Evolutionary conservation across 2,888 invertebrate species (phyloP).

Genomic region (Parnassius mnemosyne): DNA sequence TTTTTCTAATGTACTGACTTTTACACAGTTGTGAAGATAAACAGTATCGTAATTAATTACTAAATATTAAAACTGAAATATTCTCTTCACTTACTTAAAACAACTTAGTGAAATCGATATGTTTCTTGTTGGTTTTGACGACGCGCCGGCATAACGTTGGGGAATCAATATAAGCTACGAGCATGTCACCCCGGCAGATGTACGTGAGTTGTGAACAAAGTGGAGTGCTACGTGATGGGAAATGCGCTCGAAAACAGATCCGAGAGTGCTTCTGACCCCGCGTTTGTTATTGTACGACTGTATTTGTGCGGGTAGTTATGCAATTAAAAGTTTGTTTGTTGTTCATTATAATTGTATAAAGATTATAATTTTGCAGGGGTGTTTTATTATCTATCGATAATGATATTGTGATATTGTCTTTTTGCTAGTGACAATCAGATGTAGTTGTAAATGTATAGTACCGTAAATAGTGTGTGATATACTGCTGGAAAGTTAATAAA

Average conservation of each 20-base stretch:
- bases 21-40: too few species aligned
- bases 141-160: constrained; percentile 2
- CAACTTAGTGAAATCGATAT: constrained; percentile 12
- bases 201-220: constrained; percentile 21
- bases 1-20: too few species aligned
- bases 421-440: too few species aligned
- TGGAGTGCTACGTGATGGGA: constrained; percentile 9
- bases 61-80: too few species aligned
- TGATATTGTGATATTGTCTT: too few species aligned
- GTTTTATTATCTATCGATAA: too few species aligned
- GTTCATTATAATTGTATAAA: too few species aligned
- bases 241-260: constrained; percentile 10
- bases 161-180: constrained; percentile 13
- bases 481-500: too few species aligned
- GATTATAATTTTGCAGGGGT: too few species aligned
- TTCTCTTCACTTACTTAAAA: not conserved
- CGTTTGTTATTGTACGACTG: not conserved
- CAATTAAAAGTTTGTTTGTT: not conserved
- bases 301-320: not conserved
- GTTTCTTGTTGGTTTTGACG: constrained; percentile 9
- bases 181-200: constrained; percentile 9
- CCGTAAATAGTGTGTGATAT: too few species aligned
- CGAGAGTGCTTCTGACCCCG: constrained; percentile 6
- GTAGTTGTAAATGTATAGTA: too few species aligned
- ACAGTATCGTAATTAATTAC: too few species aligned